Base-by-base conservation (phyloP, 2,888 invertebrate species). In the Gerosis bhagava region DNA sequence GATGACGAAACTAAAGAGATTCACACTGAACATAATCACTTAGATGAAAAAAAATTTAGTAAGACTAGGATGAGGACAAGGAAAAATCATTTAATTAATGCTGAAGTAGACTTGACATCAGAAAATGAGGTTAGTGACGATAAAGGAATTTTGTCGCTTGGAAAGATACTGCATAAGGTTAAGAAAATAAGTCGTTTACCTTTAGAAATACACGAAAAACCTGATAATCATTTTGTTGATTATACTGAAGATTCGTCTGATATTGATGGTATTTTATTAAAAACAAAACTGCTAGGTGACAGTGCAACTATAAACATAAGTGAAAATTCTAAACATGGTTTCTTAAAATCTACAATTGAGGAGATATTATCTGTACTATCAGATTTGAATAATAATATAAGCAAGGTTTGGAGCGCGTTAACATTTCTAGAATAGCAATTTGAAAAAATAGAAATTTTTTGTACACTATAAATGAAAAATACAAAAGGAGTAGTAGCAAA, bases 351-450 rank as follows among this genome's bases (percentile, higher is more conserved):
- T 1, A 78, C 81, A 0, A 62, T 86, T 15, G 66, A 71, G 6
- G 80, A 73, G 29, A 54, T 82, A 19, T 52, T 78, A 3, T 60
- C 62, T 10, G 62, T 83, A 3, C 56, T 89, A 34, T 63, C 70
- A 15, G 82, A 84, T 51, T 63, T 88, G 3, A 83, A 80, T 50
- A 70, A 68, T 10, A 83, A 86, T 49, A 62, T 88, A 22, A 79
- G 75, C 45, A 77, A 60, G 41, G 62, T 82, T 56, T 82, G 83
- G 76, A 70, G 71, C 31, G 71, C 74, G 4, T 61, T 87, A 3
- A 69, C 66, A 25, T 37, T 81, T 5, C 61, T 86, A 53, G 78
- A 83, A 49, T 88, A 17, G 19, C 3, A 11, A 26, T 4, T 21
- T 2, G 3, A 13, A 5, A 13, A 13, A 3, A 32, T 16, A n/a